phyloP scores from a whole-genome alignment of 2,113 vertebrate species.

The Hyla sarda region DNA sequence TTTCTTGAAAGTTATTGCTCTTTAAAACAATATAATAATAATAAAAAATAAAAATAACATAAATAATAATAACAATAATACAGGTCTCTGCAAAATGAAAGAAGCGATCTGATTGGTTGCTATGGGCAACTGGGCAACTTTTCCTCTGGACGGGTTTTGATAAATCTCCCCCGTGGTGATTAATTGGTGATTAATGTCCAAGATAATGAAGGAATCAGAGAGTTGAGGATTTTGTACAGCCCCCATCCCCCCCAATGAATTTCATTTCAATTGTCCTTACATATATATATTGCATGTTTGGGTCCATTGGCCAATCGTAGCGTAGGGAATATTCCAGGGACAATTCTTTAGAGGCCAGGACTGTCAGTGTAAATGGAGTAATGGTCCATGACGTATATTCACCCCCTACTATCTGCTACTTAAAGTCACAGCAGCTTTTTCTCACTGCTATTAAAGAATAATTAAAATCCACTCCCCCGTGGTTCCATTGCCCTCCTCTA shows the following conservation, averaged over 20 bases:
- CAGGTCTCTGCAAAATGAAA: no score
- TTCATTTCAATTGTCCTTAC: not conserved
- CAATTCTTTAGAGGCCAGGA: not conserved
- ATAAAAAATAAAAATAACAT: no score
- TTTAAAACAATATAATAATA: no score
- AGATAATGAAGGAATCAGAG: not conserved
- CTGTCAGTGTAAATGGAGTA: not conserved
- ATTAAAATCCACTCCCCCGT: conserved; percentile 3
- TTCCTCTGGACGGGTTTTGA: no score
- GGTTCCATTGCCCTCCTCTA: not conserved
- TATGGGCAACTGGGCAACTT: no score
- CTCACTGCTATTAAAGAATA: not conserved
- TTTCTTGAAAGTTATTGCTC: no score
- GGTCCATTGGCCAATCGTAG: not conserved
- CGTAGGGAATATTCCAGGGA: not conserved
- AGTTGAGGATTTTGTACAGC: not conserved
- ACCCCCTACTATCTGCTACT: not conserved
- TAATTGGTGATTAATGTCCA: not conserved
- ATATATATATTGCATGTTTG: not conserved
- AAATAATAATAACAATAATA: no score
- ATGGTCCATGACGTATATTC: not conserved
- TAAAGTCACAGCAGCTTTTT: not conserved
- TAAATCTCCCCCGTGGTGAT: no score
- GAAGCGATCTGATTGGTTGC: no score
- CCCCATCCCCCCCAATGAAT: not conserved